Evolutionary conservation across 2,113 vertebrate species (phyloP), one percentile per base, ranked within the genome.

Genomic region (Ictalurus punctatus): DNA sequence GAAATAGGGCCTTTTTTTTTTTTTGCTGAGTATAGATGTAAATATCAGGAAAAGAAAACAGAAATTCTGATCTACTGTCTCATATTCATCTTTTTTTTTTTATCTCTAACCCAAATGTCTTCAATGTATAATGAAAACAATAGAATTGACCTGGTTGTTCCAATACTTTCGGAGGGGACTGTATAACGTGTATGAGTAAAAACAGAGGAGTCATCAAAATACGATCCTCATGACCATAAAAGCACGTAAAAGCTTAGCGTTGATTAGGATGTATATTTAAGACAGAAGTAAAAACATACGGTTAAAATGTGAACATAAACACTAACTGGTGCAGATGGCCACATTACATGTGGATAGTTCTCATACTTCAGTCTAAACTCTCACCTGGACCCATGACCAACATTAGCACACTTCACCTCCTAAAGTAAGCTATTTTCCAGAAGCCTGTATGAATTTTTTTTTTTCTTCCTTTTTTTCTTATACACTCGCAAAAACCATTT

Each of bases 351-450:
- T 10, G 48, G 13, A 82, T 69, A 59, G 21, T 87, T 83, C 30
- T 52, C 52, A 16, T 44, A 83, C 21, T 71, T 78, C 34, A 52
- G 54, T 83, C 67, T 40, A 73, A 76, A 88, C 63, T 56, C 61
- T 83, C 78, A 71, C 78, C 78, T 82, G 48, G 48, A 82, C 83
- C 61, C 82, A 34, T 71, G 54, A 83, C 81, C 65, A 69, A 44
- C 80, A 74, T 59, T 54, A 83, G 30, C 63, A 61, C 27, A 27
- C 44, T 87, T 30, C 56, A 54, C 69, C 21, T 65, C 76, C n/a
- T 3, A 82, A 87, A 67, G 44, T 83, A 73, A 83, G 63, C 30
- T 54, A 63, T 83, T 87, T 88, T 83, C 69, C 87, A 83, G 81
- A 88, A 52, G 69, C 10, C 56, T 21, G 37, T 40, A 76, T 74